phyloP scores from a whole-genome alignment of 2,888 invertebrate genomes.

The Xylota segnis region DNA sequence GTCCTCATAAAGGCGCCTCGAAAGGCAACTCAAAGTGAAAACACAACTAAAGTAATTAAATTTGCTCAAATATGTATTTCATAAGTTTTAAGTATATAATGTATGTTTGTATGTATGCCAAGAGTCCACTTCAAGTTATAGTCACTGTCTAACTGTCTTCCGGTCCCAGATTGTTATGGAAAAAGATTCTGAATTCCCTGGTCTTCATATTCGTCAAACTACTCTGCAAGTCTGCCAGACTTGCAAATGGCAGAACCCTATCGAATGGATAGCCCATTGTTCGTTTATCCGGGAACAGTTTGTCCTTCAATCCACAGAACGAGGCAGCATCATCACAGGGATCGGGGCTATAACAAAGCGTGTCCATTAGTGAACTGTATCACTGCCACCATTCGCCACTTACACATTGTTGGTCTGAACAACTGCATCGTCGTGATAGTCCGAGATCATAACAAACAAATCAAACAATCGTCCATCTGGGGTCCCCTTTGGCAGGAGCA shows the following conservation, averaged over 20 bases:
- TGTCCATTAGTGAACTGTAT: background rate
- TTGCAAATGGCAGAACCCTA: slow-evolving; percentile 80
- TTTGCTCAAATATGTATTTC: too few relatives aligned
- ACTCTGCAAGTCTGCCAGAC: slow-evolving; percentile 88
- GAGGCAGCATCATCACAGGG: slow-evolving; percentile 88
- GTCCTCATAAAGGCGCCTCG: too few relatives aligned
- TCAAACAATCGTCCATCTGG: slow-evolving; percentile 88
- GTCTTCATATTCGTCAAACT: slow-evolving; percentile 89
- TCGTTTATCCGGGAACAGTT: slow-evolving; percentile 88
- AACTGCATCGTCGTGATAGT: slow-evolving; percentile 87
- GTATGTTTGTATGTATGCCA: too few relatives aligned
- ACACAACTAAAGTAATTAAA: too few relatives aligned
- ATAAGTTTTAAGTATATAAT: too few relatives aligned
- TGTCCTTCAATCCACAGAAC: slow-evolving; percentile 89
- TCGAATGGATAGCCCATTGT: slow-evolving; percentile 88
- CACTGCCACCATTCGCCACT: background rate
- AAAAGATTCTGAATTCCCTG: slow-evolving; percentile 87
- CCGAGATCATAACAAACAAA: slow-evolving; percentile 91
- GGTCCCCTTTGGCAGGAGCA: slow-evolving; percentile 91
- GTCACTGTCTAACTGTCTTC: background rate
- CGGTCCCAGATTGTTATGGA: slow-evolving; percentile 80
- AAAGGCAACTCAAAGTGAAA: too few relatives aligned
- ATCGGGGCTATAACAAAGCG: slow-evolving; percentile 75
- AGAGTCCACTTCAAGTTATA: background rate
- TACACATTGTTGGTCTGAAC: slow-evolving; percentile 79